Base-by-base conservation (phyloP, 2,888 invertebrate species). In the Agelastica alni region DNA sequence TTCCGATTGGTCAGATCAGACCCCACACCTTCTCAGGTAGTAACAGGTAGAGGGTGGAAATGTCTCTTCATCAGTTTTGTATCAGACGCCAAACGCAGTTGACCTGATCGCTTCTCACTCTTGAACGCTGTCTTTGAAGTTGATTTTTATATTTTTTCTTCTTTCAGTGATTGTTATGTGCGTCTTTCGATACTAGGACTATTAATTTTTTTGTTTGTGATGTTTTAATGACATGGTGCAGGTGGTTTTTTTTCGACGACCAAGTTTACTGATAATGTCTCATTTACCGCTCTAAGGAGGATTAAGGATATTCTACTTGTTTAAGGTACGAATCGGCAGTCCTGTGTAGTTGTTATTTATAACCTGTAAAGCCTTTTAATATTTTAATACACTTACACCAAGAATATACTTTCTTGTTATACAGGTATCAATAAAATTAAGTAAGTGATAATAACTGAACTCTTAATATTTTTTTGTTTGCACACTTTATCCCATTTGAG, bases 1-100 rank as follows among this genome's bases (percentile, higher is more conserved):
- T 51, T 59, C 58, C 41, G 41, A 63, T 64, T 64, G 65, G 63
- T 58, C 58, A 56, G 39, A 39, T 56, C 45, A 56, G 61, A 65
- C 60, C 68, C 68, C 67, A 68, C 67, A 65, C 66, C 64, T 65
- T 54, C 51, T 55, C 61, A 58, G 60, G 54, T 59, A 60, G 65
- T 26, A 51, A 43, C 51, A 31, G 66, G 64, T 64, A 63, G 65
- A 67, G 66, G 65, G 66, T 68, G 64, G 64, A 48, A 51, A 56
- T 55, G 45, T 46, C 52, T 49, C 36, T 22, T 28, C 44, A 56
- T 55, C 64, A 64, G 64, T 64, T 54, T 58, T 53, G 53, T 57
- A 52, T 56, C 52, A 60, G 56, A 60, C 58, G 51, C 37, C 52
- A 18, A 45, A 54, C 48, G 43, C 42, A 55, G 59, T 46, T 51